Conservation (phyloP, 2,888 invertebrate species). For the Nymphalis c-album region DNA sequence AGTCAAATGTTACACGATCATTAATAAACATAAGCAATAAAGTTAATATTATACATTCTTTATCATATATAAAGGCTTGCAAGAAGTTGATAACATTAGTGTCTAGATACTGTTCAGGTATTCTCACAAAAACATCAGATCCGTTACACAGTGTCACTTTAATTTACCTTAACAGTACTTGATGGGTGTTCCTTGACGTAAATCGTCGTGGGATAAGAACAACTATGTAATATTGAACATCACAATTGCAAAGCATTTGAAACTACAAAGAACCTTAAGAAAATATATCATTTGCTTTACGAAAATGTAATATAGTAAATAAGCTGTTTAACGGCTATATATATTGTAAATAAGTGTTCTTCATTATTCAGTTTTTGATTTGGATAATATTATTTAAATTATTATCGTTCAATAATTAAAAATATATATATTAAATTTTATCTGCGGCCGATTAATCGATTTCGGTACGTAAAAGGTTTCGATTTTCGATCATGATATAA, state of each 20-base stretch:
- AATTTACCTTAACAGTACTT: conserved; percentile 69
- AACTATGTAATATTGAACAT: conserved; percentile 3
- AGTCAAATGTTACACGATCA: too few species aligned
- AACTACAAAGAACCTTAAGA: background rate
- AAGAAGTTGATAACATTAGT: conserved; percentile 26
- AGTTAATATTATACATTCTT: too few species aligned
- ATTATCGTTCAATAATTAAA: background rate
- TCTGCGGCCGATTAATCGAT: background rate
- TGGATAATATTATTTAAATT: too few species aligned
- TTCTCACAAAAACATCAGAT: conserved; percentile 42
- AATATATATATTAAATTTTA: background rate
- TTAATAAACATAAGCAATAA: too few species aligned
- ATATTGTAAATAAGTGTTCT: too few species aligned
- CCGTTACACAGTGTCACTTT: conserved; percentile 65
- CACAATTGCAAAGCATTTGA: conserved; percentile 8
- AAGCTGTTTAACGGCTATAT: background rate
- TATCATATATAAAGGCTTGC: background rate
- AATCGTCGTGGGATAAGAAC: conserved; percentile 31
- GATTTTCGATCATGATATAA: conserved; percentile 1
- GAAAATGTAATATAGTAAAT: too few species aligned
- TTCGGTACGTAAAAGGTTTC: background rate
- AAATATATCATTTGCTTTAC: too few species aligned
- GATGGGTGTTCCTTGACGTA: conserved; percentile 45
- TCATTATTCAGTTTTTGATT: too few species aligned
- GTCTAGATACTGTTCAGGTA: conserved; percentile 23